Conservation (phyloP, 2,888 invertebrate species). For the Iphiclides podalirius region DNA sequence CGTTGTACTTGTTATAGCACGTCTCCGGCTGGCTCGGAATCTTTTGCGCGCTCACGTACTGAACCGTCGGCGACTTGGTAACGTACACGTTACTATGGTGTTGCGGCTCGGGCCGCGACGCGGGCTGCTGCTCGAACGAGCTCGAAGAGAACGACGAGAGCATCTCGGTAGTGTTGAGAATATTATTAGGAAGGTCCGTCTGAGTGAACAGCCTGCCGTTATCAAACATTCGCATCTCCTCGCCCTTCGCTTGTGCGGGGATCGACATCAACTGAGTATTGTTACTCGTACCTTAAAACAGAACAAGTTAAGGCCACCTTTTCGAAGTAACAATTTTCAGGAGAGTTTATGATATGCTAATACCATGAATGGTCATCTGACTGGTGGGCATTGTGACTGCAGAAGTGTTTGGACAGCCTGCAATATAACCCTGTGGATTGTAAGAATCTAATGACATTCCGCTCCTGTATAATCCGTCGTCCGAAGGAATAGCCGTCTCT, state of each 20-base stretch:
- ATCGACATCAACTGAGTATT: conserved; percentile 68
- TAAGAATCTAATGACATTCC: conserved; percentile 69
- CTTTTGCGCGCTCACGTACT: conserved; percentile 56
- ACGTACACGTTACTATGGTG: conserved; percentile 47
- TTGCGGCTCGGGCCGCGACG: conserved; percentile 41
- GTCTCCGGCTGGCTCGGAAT: conserved; percentile 53
- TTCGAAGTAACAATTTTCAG: conserved; percentile 9
- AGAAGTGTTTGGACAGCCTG: conserved; percentile 43
- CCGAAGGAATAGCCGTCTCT: conserved; percentile 70
- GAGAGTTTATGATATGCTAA: conserved; percentile 22
- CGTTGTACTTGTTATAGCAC: conserved; percentile 56
- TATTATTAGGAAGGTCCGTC: conserved; percentile 60
- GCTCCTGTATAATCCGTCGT: conserved; percentile 73
- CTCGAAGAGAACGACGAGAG: conserved; percentile 51
- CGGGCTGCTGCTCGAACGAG: conserved; percentile 47
- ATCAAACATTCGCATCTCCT: conserved; percentile 65
- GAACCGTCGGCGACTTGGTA: conserved; percentile 49
- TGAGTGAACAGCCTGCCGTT: conserved; percentile 57
- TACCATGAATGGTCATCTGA: conserved; percentile 72
- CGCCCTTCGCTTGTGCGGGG: conserved; percentile 60
- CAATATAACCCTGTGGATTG: conserved; percentile 51
- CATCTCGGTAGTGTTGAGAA: conserved; percentile 56
- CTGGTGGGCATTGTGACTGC: conserved; percentile 64
- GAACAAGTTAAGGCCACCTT: conserved; percentile 22
- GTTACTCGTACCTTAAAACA: conserved; percentile 56